These are phyloP conservation scores for Caprella mutica DNA, from an alignment of 2,888 invertebrate species.

Conservation along the genomic window DNA sequence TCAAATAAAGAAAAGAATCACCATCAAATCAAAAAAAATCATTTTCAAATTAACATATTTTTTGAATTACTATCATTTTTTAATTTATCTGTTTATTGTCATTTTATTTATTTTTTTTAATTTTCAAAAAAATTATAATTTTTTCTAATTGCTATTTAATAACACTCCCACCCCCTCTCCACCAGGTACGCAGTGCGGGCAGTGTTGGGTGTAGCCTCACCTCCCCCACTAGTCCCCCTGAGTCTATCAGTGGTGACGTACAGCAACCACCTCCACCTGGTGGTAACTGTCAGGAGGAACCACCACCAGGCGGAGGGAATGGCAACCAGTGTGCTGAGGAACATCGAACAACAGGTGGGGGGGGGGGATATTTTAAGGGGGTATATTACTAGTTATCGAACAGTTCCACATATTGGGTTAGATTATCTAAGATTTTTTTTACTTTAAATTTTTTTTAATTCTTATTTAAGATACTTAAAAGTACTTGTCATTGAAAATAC, in stretches of 20 bases:
- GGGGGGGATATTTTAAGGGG: no score
- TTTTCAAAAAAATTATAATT: neutral
- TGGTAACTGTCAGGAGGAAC: slow-evolving; percentile 44
- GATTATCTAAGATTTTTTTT: no score
- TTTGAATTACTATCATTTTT: neutral
- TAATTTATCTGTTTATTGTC: neutral
- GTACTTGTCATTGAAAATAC: no score
- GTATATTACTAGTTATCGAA: no score
- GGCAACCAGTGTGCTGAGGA: slow-evolving; percentile 15
- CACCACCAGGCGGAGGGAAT: slow-evolving; percentile 39
- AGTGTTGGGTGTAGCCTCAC: slow-evolving; percentile 44
- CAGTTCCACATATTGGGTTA: no score
- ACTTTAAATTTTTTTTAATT: no score
- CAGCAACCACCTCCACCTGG: slow-evolving; percentile 45
- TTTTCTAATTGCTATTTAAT: neutral
- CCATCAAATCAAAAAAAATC: neutral
- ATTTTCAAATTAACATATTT: neutral
- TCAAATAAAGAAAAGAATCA: neutral
- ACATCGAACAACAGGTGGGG: slow-evolving; percentile 37
- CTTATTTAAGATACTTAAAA: no score
- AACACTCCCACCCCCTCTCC: slow-evolving; percentile 40
- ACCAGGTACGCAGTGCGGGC: slow-evolving; percentile 41
- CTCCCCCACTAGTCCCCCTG: slow-evolving; percentile 43
- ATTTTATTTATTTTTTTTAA: neutral
- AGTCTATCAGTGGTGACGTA: slow-evolving; percentile 47